Conservation (phyloP, 2,888 invertebrate species). For the Platerodrilus igneus region DNA sequence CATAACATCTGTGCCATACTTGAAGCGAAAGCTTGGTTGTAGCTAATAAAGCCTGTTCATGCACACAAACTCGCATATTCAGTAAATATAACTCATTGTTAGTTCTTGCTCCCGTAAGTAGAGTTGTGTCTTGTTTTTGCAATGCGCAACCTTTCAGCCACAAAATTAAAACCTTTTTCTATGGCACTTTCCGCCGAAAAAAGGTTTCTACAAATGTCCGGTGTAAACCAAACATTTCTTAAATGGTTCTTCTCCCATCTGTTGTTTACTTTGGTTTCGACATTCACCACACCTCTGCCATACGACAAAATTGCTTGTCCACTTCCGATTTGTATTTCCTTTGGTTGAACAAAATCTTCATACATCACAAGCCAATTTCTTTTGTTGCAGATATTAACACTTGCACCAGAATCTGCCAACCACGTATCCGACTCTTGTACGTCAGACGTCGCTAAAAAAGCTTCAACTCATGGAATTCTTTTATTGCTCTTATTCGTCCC, state of each 20-base stretch:
- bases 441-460: background rate
- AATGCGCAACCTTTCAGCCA: too few relatives aligned
- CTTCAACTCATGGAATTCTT: too few relatives aligned
- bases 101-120: too few relatives aligned
- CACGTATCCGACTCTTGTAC: conserved; percentile 5
- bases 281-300: conserved; percentile 9
- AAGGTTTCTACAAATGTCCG: conserved; percentile 11
- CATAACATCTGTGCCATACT: too few relatives aligned
- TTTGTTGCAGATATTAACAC: conserved; percentile 5
- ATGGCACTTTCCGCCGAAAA: conserved; percentile 10
- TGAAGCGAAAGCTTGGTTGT: too few relatives aligned
- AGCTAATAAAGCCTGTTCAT: too few relatives aligned
- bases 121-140: too few relatives aligned
- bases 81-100: too few relatives aligned
- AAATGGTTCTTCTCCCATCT: conserved; percentile 6
- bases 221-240: conserved; percentile 13
- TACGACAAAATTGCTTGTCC: conserved; percentile 5
- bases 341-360: conserved; percentile 7
- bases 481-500: too few relatives aligned
- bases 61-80: too few relatives aligned
- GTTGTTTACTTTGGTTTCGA: conserved; percentile 4
- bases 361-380: conserved; percentile 8
- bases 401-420: conserved; percentile 13
- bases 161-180: too few relatives aligned
- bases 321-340: conserved; percentile 9